Evolutionary conservation across 2,113 vertebrate genomes (phyloP), one percentile per base, ranked within the genome.

Genomic region (Murina feae): DNA sequence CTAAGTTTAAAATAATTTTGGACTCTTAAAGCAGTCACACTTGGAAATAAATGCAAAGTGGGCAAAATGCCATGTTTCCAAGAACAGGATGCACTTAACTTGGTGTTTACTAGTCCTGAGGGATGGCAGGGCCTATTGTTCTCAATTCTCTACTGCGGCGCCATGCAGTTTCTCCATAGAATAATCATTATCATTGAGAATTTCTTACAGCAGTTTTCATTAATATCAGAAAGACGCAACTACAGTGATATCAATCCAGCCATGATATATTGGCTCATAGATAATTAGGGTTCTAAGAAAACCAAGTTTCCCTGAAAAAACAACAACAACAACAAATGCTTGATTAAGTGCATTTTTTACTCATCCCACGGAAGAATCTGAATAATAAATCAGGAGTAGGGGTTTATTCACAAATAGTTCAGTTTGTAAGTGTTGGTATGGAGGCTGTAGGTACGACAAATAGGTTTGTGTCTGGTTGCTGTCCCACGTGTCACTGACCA

Each of bases 261-360:
- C 58, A n/a, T 49, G 28, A 55, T 42, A 32, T 80, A 49, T 80
- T 58, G 8, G 1, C 11, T 76, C 32, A 63, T 25, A 69, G 6
- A 88, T 69, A 5, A 72, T 79, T 87, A 58, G 21, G 35, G 47
- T 92, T 94, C 71, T 86, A 82, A 60, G 80, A 72, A 86, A 86
- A 25, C 16, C 21, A 63, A 83, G 11, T 7, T 20, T 12, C 9
- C 28, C 44, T 51, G 4, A 23, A 69, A 39, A n/a, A 16, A 49
- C 18, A 39, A 80, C 53, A 58, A 17, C 1, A 42, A 55, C 16
- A 47, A 11, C 3, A 13, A 30, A 30, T 25, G 3, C 58, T 60
- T 60, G 58, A 75, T 63, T 53, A 13, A 53, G 72, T 78, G 1
- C 30, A 49, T 63, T 68, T 85, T 69, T 53, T 5, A 58, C 11